Conservation (phyloP, 2,888 invertebrate genomes). For the Trichopria drosophilae region DNA sequence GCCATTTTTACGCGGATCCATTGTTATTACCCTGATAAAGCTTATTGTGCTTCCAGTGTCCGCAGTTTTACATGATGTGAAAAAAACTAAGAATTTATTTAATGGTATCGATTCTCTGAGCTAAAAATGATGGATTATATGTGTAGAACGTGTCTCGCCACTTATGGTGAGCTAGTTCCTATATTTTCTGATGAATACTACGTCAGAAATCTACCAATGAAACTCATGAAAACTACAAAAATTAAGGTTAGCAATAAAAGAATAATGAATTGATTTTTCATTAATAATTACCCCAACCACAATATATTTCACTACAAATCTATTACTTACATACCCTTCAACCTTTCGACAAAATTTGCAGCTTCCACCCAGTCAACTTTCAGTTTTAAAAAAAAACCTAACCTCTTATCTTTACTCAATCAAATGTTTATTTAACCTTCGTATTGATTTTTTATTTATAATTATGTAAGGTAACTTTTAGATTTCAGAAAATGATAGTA, state of each 20-base stretch:
- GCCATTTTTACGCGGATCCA: too few relatives aligned
- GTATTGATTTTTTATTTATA: not conserved
- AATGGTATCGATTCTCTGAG: too few relatives aligned
- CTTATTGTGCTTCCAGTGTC: too few relatives aligned
- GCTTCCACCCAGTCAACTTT: too few relatives aligned
- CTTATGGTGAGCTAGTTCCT: slow-evolving; percentile 35
- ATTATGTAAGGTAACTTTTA: slow-evolving; percentile 12
- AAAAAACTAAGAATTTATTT: too few relatives aligned
- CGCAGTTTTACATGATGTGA: too few relatives aligned
- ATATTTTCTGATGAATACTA: slow-evolving; percentile 34
- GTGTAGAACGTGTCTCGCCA: slow-evolving; percentile 39
- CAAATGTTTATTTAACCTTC: slow-evolving; percentile 3
- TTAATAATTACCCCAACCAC: not conserved
- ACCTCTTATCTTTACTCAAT: slow-evolving; percentile 6
- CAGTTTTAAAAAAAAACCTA: too few relatives aligned
- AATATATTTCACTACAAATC: not conserved
- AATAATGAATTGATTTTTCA: too few relatives aligned
- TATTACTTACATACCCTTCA: not conserved
- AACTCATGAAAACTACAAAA: slow-evolving; percentile 33
- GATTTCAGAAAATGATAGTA: slow-evolving; percentile 33
- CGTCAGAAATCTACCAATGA: slow-evolving; percentile 31
- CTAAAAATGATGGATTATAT: slow-evolving; percentile 29
- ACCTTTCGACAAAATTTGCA: too few relatives aligned
- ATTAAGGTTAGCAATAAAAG: slow-evolving; percentile 33
- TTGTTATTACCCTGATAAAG: too few relatives aligned